These are phyloP conservation scores for Pocillopora grandis DNA, from an alignment of 92 coral and sea anemone species.

Conservation along the genomic window DNA sequence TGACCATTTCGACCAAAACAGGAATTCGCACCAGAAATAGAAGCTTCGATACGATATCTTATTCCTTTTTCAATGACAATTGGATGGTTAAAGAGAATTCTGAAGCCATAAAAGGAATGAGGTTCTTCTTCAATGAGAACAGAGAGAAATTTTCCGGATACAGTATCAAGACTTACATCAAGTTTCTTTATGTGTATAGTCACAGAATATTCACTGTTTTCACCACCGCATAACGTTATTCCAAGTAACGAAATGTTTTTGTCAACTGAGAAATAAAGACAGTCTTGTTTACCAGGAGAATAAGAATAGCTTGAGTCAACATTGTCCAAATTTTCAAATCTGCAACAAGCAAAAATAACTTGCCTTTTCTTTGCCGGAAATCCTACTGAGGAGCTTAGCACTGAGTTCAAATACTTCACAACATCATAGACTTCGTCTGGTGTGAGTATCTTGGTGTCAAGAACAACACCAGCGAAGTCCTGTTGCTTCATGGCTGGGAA, in stretches of 20 bases:
- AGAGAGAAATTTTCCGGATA: neutral
- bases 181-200: neutral
- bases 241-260: slow-evolving; percentile 10
- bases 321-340: neutral
- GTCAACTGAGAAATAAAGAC: neutral
- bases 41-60: neutral
- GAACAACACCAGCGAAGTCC: slow-evolving; percentile 19
- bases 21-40: neutral
- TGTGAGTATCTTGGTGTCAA: slow-evolving; percentile 8
- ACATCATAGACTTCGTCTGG: neutral
- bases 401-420: slow-evolving; percentile 3
- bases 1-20: neutral
- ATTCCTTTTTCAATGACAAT: neutral
- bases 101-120: neutral
- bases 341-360: neutral
- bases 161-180: neutral
- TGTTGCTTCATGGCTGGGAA: slow-evolving; percentile 29
- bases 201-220: neutral
- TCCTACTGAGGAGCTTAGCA: neutral
- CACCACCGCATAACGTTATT: neutral
- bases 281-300: neutral
- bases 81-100: neutral
- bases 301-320: neutral
- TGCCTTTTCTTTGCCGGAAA: neutral
- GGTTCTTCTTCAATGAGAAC: neutral